These are phyloP conservation scores for Watsonalla cultraria DNA, from an alignment of 2,888 invertebrate genomes.

Conservation along the genomic window DNA sequence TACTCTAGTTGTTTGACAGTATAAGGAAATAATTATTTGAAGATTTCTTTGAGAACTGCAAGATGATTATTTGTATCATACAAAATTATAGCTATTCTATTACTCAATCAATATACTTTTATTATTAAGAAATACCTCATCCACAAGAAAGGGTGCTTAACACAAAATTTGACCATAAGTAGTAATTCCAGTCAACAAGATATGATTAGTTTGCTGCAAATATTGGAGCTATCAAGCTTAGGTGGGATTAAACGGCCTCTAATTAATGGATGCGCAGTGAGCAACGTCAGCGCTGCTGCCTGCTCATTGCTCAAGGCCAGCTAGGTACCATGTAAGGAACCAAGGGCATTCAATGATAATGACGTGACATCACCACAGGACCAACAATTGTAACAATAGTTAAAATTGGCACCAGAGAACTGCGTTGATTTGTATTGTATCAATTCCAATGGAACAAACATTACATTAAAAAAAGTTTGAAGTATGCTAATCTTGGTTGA, in stretches of 20 bases:
- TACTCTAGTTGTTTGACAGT: too few relatives aligned
- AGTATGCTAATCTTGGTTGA: too few relatives aligned
- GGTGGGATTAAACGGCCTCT: slow-evolving; percentile 10
- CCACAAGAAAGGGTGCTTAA: too few relatives aligned
- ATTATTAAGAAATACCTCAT: too few relatives aligned
- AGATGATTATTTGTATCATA: too few relatives aligned
- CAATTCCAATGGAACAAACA: background rate
- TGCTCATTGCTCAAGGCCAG: slow-evolving; percentile 39
- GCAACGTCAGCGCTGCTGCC: slow-evolving; percentile 6
- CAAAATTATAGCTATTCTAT: too few relatives aligned
- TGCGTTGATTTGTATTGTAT: background rate
- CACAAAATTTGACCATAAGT: background rate
- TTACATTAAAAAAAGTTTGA: too few relatives aligned
- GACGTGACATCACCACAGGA: slow-evolving; percentile 16
- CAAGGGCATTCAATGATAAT: slow-evolving; percentile 56
- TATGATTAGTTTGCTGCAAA: slow-evolving; percentile 9
- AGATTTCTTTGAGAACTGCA: too few relatives aligned
- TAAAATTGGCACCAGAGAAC: slow-evolving; percentile 4
- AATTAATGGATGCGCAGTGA: slow-evolving; percentile 22
- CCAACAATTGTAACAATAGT: slow-evolving; percentile 16
- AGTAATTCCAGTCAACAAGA: background rate
- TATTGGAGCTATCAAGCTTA: slow-evolving; percentile 7
- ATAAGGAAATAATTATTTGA: too few relatives aligned
- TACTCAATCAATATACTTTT: too few relatives aligned
- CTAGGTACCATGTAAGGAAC: slow-evolving; percentile 47